Base-by-base conservation (phyloP, 2,113 vertebrate species). In the Eulacestoma nigropectus region DNA sequence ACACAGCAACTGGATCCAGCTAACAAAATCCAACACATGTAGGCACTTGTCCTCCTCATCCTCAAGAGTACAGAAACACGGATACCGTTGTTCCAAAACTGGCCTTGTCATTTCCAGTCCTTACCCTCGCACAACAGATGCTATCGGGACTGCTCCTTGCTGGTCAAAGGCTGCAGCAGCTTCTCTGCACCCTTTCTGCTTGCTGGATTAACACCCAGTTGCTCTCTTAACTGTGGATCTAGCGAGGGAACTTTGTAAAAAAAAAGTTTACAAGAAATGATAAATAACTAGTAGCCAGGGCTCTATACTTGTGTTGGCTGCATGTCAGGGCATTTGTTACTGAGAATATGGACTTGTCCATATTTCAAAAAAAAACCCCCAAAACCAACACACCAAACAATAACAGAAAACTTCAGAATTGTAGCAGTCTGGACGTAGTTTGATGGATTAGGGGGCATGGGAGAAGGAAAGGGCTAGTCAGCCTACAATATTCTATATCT, bases 1-100 rank as follows among this genome's bases (percentile, higher is more conserved):
- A 88, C 84, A 95, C 94, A 96, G 95, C 93, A 98, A 98, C 97
- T 97, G 96, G 96, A 97, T 97, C 95, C 96, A 97, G 53, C 97
- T 91, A 98, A 97, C 97, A 97, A 97, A 97, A 98, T 96, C 97
- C 94, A 98, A 96, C 94, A 91, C 97, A 95, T 95, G 97, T 96
- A 97, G 90, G 95, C 89, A 98, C 97, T 97, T 97, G 97, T 97
- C 89, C 82, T 88, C 93, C 93, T 95, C 4, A 44, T 95, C 95
- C 97, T 95, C 80, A 94, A 97, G 92, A 94, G 89, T 92, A 93
- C 78, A 95, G 94, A 94, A 96, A 95, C 94, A 95, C 35, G 74
- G 91, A 96, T 86, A 87, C 70, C 47, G 53, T 86, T 96, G 94
- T 92, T 97, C 90, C 90, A 84, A 91, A 77, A 44, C 74, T 87